Conservation (phyloP, 2,113 vertebrate genomes). For the Todiramphus chloris region DNA sequence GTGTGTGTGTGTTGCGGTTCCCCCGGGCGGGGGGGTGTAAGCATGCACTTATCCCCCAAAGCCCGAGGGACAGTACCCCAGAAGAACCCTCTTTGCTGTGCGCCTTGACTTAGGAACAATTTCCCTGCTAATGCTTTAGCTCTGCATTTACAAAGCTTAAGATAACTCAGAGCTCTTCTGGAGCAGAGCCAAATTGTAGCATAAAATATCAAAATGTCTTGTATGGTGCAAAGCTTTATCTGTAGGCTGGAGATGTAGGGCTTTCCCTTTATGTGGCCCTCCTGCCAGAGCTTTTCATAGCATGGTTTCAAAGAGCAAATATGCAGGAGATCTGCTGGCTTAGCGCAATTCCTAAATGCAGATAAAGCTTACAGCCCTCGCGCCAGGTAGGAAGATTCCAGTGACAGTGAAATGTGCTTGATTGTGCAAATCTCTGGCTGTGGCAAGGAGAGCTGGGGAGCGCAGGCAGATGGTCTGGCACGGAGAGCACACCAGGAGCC, state of each 20-base stretch:
- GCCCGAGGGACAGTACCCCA: not conserved
- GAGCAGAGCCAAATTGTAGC: slow-evolving; percentile 40
- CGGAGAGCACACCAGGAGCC: not conserved
- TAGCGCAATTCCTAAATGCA: slow-evolving; percentile 47
- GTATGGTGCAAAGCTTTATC: slow-evolving; percentile 49
- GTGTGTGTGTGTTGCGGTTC: not conserved
- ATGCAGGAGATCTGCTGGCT: slow-evolving; percentile 31
- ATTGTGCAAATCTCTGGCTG: slow-evolving; percentile 47
- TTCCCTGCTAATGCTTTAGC: slow-evolving; percentile 43
- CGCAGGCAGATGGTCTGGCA: slow-evolving; percentile 49
- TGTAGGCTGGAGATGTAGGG: slow-evolving; percentile 46
- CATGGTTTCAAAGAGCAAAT: slow-evolving; percentile 21
- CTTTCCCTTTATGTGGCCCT: slow-evolving; percentile 43
- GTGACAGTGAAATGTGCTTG: slow-evolving; percentile 20
- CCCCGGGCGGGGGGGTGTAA: not conserved
- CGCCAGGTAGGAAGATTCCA: slow-evolving; percentile 59
- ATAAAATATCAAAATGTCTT: slow-evolving; percentile 42
- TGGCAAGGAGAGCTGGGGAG: slow-evolving; percentile 23
- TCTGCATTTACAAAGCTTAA: slow-evolving; percentile 64
- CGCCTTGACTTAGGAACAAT: not conserved
- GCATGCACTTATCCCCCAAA: not conserved
- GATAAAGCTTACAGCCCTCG: slow-evolving; percentile 49
- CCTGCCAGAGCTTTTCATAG: slow-evolving; percentile 31
- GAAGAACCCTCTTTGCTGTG: slow-evolving; percentile 9
- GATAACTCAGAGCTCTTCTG: slow-evolving; percentile 51